Evolutionary conservation across 1,140 invertebrate genomes (phyloP), one percentile per base, ranked within the genome.

Genomic region (Habropoda laboriosa): DNA sequence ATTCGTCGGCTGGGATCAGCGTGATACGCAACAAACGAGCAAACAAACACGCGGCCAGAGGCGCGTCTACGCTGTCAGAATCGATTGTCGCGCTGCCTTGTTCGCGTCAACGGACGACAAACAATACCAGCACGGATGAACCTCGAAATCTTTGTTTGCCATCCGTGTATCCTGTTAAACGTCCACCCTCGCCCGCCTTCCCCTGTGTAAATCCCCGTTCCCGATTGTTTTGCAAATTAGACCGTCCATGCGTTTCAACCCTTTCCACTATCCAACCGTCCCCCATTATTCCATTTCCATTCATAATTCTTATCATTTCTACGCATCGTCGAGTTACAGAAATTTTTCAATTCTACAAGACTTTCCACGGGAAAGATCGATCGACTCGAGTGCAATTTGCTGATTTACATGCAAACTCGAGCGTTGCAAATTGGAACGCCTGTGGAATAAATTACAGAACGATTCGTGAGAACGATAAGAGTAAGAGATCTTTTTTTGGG

Each of bases 161-260:
- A 73, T 73, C 27, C 76, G 53, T 42, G 61, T 70, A 73, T 73
- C 42, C 53, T 32, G 53, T 82, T 53, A 45, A 60, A 42, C 61
- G 27, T 42, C 21, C 30, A 6, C 30, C 10, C 32, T 32, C 10
- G 38, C 53, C 7, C 18, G 12, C 16, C n/a, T n/a, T n/a, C n/a
- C n/a, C n/a, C n/a, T 24, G 21, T 51, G 61, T 30, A 35, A 27
- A 67, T 49, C 16, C 38, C 8, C 42, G 24, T 74, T 27, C 10
- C 21, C 71, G 58, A 84, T 79, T 84, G 75, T 83, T 83, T 74
- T 83, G 63, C 55, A 83, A 84, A 84, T 84, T 83, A 74, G 38
- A 57, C 7, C 13, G 12, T 13, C 40, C 42, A 55, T 38, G 3
- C 30, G 60, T 72, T 79, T 24, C 47, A 16, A 13, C 45, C 30